A percentile compares a stretch with the other conserved stretches of the same genome.
phyloP scores from a whole-genome alignment of 1,140 invertebrate species.

The Glossosoma conforme region DNA sequence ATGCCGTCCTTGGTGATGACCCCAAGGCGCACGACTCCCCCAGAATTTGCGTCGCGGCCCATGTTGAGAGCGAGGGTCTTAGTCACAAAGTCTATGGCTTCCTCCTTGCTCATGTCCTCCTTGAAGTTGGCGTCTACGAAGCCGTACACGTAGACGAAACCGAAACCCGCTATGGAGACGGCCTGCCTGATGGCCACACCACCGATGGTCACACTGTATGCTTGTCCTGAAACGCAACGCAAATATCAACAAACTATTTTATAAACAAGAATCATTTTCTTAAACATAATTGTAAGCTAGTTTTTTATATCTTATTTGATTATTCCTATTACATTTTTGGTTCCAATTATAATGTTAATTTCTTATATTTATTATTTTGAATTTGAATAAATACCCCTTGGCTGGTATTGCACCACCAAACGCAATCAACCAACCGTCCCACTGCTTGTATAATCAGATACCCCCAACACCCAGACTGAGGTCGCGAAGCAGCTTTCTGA shows the following conservation, averaged over 20 bases:
- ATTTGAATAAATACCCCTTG: too few species aligned
- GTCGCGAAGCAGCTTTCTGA: too few species aligned
- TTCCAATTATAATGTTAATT: too few species aligned
- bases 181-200: slow-evolving; percentile 89
- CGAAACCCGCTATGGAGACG: slow-evolving; percentile 90
- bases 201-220: slow-evolving; percentile 86
- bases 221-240: slow-evolving; percentile 55
- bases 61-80: slow-evolving; percentile 88
- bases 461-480: too few species aligned
- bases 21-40: slow-evolving; percentile 87
- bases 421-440: too few species aligned
- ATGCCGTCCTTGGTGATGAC: slow-evolving; percentile 85
- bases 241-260: slow-evolving; percentile 67
- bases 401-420: too few species aligned
- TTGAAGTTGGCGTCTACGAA: slow-evolving; percentile 89
- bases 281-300: too few species aligned
- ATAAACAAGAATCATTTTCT: slow-evolving; percentile 75
- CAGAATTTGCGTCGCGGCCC: slow-evolving; percentile 89
- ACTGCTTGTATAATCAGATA: too few species aligned
- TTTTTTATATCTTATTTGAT: background rate
- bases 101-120: slow-evolving; percentile 77
- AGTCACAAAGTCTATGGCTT: slow-evolving; percentile 80
- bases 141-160: slow-evolving; percentile 93
- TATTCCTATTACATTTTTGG: slow-evolving; percentile 36
- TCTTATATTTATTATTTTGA: too few species aligned